Base-by-base conservation (phyloP, 2,888 invertebrate species). In the Acanthoscelides obtectus region DNA sequence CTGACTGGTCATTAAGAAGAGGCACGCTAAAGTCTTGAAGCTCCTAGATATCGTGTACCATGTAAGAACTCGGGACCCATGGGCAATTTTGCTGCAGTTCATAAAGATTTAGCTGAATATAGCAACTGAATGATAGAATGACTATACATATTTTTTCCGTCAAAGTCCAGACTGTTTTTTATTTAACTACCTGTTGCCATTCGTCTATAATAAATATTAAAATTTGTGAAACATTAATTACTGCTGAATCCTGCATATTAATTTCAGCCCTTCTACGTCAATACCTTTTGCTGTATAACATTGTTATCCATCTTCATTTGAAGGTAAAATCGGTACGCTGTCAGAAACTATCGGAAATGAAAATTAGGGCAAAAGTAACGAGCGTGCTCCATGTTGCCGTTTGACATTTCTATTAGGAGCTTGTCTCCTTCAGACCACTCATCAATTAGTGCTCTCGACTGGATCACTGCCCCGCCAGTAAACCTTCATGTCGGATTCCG, bases 331-430 rank as follows among this genome's bases (percentile, higher is more conserved):
- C 45, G 45, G 17, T 45, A 45, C 3, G 45, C 45, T 45, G 45
- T 45, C 45, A 12, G 45, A 1, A 45, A 45, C 45, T 66, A 66
- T 22, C 20, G 22, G 66, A 66, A 22, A 66, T 66, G 66, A 66
- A 21, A 66, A 66, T 66, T 66, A 66, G 66, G 66, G 66, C 22
- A 66, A 22, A 64, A 66, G 66, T 66, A 66, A 66, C 66, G 6
- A 66, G 20, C 66, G 20, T 20, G 66, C 22, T 22, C 8, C 21
- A 66, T 20, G 22, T 21, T 66, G 2, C 22, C 66, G 66, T 20
- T 83, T 84, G 84, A 84, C 84, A 83, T 84, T 84, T 85, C 84
- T 84, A 85, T 85, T 85, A 84, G 84, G 81, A 79, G 78, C 82
- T 76, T 84, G 83, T 84, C 83, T 83, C 80, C 81, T 82, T 81